Evolutionary conservation across 2,113 vertebrate species (phyloP).

Genomic region (Cairina moschata): DNA sequence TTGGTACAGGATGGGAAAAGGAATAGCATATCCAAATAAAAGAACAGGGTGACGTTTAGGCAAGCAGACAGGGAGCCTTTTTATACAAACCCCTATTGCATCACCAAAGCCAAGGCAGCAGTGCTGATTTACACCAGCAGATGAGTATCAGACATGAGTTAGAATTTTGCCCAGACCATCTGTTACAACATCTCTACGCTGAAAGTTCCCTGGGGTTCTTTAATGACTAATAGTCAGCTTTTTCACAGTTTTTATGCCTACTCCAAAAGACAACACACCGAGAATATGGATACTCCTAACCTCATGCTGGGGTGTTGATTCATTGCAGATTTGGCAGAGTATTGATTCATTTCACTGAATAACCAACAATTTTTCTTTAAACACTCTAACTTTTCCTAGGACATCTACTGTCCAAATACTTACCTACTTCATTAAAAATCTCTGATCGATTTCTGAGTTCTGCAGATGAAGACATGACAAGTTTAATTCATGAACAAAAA

Average conservation of each 20-base stretch:
- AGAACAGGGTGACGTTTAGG: background rate
- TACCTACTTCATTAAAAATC: background rate
- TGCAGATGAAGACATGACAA: background rate
- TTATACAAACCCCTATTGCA: background rate
- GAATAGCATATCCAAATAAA: background rate
- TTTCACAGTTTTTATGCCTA: background rate
- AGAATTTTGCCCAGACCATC: slow-evolving; percentile 10
- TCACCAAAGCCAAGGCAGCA: background rate
- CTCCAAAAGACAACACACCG: background rate
- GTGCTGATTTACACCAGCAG: background rate
- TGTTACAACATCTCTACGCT: background rate
- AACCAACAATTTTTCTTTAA: background rate
- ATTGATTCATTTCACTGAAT: background rate
- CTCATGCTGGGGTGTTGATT: slow-evolving; percentile 17
- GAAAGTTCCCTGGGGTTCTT: slow-evolving; percentile 13
- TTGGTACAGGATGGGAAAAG: background rate
- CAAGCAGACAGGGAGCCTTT: background rate
- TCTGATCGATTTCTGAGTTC: background rate
- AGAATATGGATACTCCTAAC: background rate
- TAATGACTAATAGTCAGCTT: background rate
- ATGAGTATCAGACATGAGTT: background rate
- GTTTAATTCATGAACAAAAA: background rate
- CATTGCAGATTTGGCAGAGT: background rate
- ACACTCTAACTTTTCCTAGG: background rate
- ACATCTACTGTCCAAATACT: background rate